Base-by-base conservation (phyloP, 2,888 invertebrate genomes). In the Gymnosoma rotundatum region DNA sequence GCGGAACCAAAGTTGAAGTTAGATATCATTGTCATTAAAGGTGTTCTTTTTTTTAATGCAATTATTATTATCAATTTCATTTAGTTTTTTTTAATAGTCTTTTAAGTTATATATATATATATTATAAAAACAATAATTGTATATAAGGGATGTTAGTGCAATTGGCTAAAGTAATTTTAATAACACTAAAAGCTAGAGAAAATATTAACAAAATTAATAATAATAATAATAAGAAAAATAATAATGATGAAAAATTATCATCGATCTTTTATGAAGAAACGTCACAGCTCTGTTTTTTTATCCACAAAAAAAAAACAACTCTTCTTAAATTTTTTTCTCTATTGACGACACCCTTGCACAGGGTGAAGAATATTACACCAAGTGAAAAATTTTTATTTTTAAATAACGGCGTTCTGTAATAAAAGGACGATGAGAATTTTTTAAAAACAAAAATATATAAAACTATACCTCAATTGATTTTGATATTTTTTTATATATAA, bases 111-210 rank as follows among this genome's bases (percentile, higher is more conserved):
- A 8, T 56, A 42, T 42, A n/a, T n/a, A n/a, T n/a, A n/a, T n/a
- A n/a, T n/a, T n/a, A n/a, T 12, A 61, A 45, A 36, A 52, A 67
- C 21, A 52, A 20, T 20, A 20, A 20, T 36, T 52, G 74, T 69
- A 16, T 64, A 25, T 66, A 18, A 45, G 52, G 63, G 56, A 52
- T 36, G 60, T 64, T 75, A 79, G 78, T 83, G 83, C 83, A 83
- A 83, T 83, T 83, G 83, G 83, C 78, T 66, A 74, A 45, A 64
- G 54, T 32, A 75, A 52, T 32, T 38, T 69, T 54, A n/a, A 48
- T 16, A 48, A 48, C 16, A 63, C 45, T 32, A 50, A 58, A 64
- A 52, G 10, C 21, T 9, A 38, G 38, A 45, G 36, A 67, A 36
- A 36, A 69, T 12, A 45, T 60, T 18, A 58, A 16, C 1, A 58